Conservation (phyloP, 2,888 invertebrate species). For the Tachystola acroxantha region DNA sequence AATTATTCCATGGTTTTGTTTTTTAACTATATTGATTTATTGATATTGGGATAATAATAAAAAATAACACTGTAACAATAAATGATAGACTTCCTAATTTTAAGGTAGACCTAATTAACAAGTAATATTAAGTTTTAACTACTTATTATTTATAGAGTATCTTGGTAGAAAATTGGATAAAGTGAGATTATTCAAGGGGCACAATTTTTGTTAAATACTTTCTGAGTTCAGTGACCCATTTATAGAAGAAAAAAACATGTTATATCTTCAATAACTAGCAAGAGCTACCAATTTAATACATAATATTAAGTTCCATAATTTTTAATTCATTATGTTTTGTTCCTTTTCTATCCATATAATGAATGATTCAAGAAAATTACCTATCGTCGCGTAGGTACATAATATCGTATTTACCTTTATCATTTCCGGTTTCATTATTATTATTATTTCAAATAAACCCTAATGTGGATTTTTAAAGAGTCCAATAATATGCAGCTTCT, state of each 20-base stretch:
- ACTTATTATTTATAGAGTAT: conserved; percentile 1
- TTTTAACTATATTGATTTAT: not conserved
- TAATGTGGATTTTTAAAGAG: no score
- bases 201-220: conserved; percentile 9
- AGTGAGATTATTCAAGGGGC: conserved; percentile 30
- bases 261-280: no score
- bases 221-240: no score
- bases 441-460: no score
- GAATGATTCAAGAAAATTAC: no score
- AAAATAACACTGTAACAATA: conserved; percentile 29
- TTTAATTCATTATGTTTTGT: not conserved
- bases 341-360: not conserved
- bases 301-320: no score
- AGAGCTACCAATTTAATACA: no score
- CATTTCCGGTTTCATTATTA: no score
- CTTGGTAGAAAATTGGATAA: conserved; percentile 14
- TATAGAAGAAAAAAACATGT: no score
- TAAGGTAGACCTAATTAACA: conserved; percentile 11
- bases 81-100: conserved; percentile 31
- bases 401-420: no score
- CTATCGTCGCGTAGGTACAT: no score
- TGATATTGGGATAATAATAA: conserved; percentile 3
- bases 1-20: not conserved
- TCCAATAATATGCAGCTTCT: no score
- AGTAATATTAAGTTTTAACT: conserved; percentile 7